Conservation (phyloP, 30 jellyfish, hydroid and myxozoan genomes). For the Catostylus mosaicus region DNA sequence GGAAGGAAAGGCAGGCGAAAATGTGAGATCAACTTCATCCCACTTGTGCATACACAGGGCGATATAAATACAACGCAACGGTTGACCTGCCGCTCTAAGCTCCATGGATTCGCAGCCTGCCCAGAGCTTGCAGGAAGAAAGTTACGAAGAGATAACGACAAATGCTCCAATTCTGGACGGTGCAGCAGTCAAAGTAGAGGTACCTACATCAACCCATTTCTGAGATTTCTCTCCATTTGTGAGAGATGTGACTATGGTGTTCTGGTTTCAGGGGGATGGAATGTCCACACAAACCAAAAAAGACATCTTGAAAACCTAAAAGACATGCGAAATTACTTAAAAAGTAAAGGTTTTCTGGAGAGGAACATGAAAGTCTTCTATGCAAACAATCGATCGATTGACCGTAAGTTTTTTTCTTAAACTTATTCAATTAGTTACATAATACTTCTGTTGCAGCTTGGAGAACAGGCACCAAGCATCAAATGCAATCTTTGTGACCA, state of each 20-base stretch:
- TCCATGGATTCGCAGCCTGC: slow-evolving; percentile 81
- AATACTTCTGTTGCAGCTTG: too few species aligned
- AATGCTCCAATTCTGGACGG: slow-evolving; percentile 73
- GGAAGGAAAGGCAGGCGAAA: slow-evolving; percentile 80
- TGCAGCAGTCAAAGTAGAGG: slow-evolving; percentile 72
- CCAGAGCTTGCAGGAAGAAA: slow-evolving; percentile 70
- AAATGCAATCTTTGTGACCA: too few species aligned
- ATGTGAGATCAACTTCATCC: slow-evolving; percentile 82
- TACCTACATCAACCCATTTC: slow-evolving; percentile 12
- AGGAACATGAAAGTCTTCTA: slow-evolving; percentile 85
- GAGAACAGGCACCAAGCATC: too few species aligned
- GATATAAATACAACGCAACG: slow-evolving; percentile 73
- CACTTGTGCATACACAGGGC: slow-evolving; percentile 77
- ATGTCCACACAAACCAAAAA: slow-evolving; percentile 70
- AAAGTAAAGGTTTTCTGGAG: slow-evolving; percentile 72
- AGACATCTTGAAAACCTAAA: slow-evolving; percentile 86
- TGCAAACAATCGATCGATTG: slow-evolving; percentile 95
- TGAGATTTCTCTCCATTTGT: slow-evolving; percentile 56
- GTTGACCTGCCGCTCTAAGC: slow-evolving; percentile 59
- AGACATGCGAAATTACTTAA: slow-evolving; percentile 76
- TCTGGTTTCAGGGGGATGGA: slow-evolving; percentile 95
- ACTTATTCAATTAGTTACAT: too few species aligned
- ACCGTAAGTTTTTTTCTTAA: slow-evolving; percentile 71
- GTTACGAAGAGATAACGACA: slow-evolving; percentile 60
- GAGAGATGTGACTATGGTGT: slow-evolving; percentile 90